These are phyloP conservation scores for Sminthurides bifidus DNA, from an alignment of 1,140 invertebrate species.

Conservation along the genomic window DNA sequence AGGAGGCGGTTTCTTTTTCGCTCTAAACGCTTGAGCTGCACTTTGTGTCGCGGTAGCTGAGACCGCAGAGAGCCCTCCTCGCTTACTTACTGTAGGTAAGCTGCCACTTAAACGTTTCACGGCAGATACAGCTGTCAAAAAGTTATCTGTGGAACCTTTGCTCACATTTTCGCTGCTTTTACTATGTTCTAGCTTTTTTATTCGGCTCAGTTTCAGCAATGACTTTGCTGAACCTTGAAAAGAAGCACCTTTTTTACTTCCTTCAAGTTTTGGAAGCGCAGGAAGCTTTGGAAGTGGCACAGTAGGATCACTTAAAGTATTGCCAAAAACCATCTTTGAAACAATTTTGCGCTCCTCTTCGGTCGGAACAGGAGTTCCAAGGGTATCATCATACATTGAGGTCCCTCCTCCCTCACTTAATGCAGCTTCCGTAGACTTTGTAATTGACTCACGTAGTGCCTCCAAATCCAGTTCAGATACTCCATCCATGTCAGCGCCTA, in stretches of 20 bases:
- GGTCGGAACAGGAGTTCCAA: no score
- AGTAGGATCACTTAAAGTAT: constrained; percentile 1
- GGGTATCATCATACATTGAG: no score
- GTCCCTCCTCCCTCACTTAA: background rate
- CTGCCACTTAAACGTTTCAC: background rate
- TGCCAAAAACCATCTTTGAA: background rate
- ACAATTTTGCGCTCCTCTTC: background rate
- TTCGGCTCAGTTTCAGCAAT: background rate
- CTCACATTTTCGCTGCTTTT: constrained; percentile 3
- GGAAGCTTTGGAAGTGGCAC: background rate
- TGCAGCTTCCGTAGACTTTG: background rate
- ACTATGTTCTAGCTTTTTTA: background rate
- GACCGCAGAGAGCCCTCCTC: background rate
- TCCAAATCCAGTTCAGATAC: background rate
- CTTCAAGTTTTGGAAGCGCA: constrained; percentile 3
- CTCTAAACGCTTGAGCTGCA: background rate
- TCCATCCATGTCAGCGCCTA: constrained; percentile 11
- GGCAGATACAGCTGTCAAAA: background rate
- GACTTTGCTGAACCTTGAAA: background rate
- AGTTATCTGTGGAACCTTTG: background rate
- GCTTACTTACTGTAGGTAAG: background rate
- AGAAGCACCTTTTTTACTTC: background rate
- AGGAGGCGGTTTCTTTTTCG: background rate
- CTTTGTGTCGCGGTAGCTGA: background rate
- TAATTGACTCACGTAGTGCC: background rate